phyloP scores from a whole-genome alignment of 2,113 vertebrate genomes.

The Sigmodon hispidus region DNA sequence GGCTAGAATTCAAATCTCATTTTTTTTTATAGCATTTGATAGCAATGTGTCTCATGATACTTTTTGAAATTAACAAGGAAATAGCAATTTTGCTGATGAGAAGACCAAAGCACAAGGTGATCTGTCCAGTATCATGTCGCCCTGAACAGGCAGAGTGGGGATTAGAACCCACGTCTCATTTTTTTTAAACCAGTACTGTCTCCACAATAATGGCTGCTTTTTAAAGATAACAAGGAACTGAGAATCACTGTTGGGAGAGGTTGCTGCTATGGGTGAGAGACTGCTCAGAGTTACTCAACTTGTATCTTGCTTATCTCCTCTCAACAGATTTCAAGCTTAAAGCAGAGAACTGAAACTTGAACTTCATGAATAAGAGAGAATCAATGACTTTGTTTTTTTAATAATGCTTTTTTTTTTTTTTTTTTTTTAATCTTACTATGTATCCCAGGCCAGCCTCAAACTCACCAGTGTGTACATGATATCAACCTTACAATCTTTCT shows the following conservation, averaged over 20 bases:
- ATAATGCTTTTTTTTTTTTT: background rate
- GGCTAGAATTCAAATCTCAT: background rate
- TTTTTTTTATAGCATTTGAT: background rate
- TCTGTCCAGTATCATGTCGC: background rate
- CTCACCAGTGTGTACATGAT: background rate
- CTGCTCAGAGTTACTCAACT: slow-evolving; percentile 53
- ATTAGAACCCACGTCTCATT: slow-evolving; percentile 38
- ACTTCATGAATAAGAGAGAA: slow-evolving; percentile 15
- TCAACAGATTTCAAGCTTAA: slow-evolving; percentile 48
- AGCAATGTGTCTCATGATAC: background rate
- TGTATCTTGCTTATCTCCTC: slow-evolving; percentile 56
- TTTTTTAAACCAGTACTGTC: background rate
- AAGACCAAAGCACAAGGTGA: slow-evolving; percentile 9
- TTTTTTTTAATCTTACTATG: background rate
- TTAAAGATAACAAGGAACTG: slow-evolving; percentile 71
- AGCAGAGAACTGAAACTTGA: slow-evolving; percentile 72
- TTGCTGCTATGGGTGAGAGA: slow-evolving; percentile 60
- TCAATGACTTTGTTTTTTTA: slow-evolving; percentile 17
- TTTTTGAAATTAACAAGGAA: background rate
- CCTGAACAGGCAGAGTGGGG: background rate
- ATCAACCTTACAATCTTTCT: background rate
- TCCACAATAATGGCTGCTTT: slow-evolving; percentile 20
- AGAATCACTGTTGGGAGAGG: slow-evolving; percentile 61
- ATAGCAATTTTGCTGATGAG: slow-evolving; percentile 40
- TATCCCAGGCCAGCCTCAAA: background rate